Base-by-base conservation (phyloP, 1,140 invertebrate genomes). In the Aphelinus certus region DNA sequence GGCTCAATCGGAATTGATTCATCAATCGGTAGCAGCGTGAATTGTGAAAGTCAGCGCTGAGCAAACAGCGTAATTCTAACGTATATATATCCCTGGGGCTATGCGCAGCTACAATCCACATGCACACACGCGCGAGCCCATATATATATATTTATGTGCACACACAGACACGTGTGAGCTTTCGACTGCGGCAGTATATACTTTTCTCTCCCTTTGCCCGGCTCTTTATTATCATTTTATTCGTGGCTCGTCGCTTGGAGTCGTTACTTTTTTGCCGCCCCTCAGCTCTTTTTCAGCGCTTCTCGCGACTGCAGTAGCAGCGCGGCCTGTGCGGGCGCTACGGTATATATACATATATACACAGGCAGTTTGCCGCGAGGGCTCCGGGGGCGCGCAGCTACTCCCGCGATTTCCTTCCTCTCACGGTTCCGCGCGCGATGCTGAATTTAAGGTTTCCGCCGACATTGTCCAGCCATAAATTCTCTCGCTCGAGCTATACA, bases 161-260 rank as follows among this genome's bases (percentile, higher is more conserved):
- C 26, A 26, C 26, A 26, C 26, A 26, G 26, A 26, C 26, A 26
- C 26, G 26, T 26, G 26, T 26, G 26, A 26, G 26, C 26, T 26
- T 26, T 26, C 26, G 26, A 26, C 26, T 26, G 26, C 26, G 26
- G 26, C 26, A 26, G 26, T 26, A 26, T 26, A 26, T 26, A 26
- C 45, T 62, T 68, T 51, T 56, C 72, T 66, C 53, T 43, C 3
- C 4, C 47, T 5, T 6, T 76, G 73, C 69, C 71, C 74, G 71
- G 78, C 79, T 72, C 76, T 81, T 83, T 81, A 83, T 83, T 81
- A 81, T 81, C 81, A 83, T 81, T 83, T 83, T 83, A 83, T 83
- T 81, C 80, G 77, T 56, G 73, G 71, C 70, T 77, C 71, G 67
- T 69, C 58, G 71, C 77, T 68, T 73, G 70, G 74, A 71, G 76